These are phyloP conservation scores for Atherinomorus stipes DNA, from an alignment of 2,113 vertebrate genomes.

Conservation along the genomic window DNA sequence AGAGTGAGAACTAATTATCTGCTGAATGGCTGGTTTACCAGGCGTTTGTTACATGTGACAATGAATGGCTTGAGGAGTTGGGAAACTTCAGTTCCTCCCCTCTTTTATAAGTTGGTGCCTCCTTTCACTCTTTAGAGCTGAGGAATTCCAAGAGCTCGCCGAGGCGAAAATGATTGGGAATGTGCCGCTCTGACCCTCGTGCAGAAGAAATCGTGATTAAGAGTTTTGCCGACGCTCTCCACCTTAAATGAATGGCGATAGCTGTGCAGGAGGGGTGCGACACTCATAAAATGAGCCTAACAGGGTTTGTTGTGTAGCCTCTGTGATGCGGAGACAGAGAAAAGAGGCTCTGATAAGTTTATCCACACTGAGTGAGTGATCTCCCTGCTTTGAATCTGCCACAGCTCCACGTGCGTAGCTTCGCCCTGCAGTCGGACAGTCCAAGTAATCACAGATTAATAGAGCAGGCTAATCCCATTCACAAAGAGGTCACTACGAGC, in stretches of 20 bases:
- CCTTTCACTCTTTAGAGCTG: constrained; percentile 70
- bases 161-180: constrained; percentile 83
- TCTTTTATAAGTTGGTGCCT: constrained; percentile 48
- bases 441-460: constrained; percentile 82
- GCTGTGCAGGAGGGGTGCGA: constrained; percentile 19
- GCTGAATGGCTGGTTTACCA: constrained; percentile 69
- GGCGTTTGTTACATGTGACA: constrained; percentile 65
- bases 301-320: constrained; percentile 33
- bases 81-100: constrained; percentile 32
- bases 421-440: constrained; percentile 60
- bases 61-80: constrained; percentile 39
- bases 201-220: constrained; percentile 65
- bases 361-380: constrained; percentile 32
- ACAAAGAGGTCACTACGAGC: constrained; percentile 72
- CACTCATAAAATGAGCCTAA: constrained; percentile 36
- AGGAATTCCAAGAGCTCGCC: constrained; percentile 82
- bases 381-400: constrained; percentile 44
- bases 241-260: constrained; percentile 8
- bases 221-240: constrained; percentile 38
- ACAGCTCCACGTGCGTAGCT: constrained; percentile 42
- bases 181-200: constrained; percentile 78
- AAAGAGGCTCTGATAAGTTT: constrained; percentile 51
- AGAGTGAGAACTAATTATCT: constrained; percentile 65
- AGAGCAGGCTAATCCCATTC: constrained; percentile 81
- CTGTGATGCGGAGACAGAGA: constrained; percentile 3